Evolutionary conservation across 2,888 invertebrate genomes (phyloP).

Genomic region (Phengaris alcon): DNA sequence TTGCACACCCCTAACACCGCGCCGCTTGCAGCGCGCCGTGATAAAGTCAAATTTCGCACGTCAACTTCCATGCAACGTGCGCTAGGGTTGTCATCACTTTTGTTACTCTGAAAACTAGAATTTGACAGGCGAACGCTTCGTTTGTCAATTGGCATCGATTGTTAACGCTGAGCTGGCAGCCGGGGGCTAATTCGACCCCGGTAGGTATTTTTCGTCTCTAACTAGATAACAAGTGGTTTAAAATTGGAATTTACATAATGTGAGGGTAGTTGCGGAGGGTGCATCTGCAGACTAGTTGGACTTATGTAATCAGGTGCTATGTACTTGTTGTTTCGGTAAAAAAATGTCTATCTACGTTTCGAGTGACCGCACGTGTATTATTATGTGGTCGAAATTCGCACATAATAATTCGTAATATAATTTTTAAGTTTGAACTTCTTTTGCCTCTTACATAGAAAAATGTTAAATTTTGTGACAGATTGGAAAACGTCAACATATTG

Average conservation of each 20-base stretch:
- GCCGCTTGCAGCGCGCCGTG: neutral
- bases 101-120: slow-evolving; percentile 71
- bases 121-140: slow-evolving; percentile 78
- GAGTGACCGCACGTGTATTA: no score
- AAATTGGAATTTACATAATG: slow-evolving; percentile 79
- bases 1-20: slow-evolving; percentile 30
- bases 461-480: no score
- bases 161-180: slow-evolving; percentile 66
- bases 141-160: slow-evolving; percentile 79
- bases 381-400: no score
- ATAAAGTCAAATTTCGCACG: slow-evolving; percentile 39
- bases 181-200: slow-evolving; percentile 68
- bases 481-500: no score
- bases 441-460: no score
- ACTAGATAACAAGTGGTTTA: slow-evolving; percentile 80
- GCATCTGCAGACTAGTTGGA: neutral
- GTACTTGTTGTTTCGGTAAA: neutral
- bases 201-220: slow-evolving; percentile 75
- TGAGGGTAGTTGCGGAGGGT: slow-evolving; percentile 40
- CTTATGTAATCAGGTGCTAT: slow-evolving; percentile 16
- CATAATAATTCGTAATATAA: no score
- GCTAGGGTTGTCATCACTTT: slow-evolving; percentile 49
- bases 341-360: neutral
- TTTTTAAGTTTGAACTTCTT: no score
- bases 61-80: slow-evolving; percentile 28